Evolutionary conservation across 2,113 vertebrate genomes (phyloP).

Genomic region (Hippocampus comes): DNA sequence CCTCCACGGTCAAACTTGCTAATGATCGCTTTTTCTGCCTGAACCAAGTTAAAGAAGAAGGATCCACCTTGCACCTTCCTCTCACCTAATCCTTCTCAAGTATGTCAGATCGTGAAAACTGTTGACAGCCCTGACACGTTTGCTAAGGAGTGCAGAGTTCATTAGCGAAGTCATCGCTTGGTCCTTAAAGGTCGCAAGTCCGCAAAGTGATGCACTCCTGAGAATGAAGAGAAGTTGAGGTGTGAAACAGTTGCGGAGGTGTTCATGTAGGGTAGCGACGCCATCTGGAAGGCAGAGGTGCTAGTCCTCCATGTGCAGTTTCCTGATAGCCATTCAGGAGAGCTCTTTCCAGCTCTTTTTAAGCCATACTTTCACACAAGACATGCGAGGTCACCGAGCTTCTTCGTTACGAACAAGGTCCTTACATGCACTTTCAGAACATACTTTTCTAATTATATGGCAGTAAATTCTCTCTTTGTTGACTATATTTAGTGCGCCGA

Average conservation of each 20-base stretch:
- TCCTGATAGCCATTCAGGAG: background rate
- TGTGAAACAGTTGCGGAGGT: conserved; percentile 60
- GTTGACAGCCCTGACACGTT: conserved; percentile 74
- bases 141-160: conserved; percentile 63
- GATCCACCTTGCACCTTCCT: conserved; percentile 63
- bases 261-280: conserved; percentile 50
- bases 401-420: conserved; percentile 83
- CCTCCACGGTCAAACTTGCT: conserved; percentile 67
- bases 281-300: conserved; percentile 26
- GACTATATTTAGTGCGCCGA: conserved; percentile 91
- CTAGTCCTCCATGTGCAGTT: background rate
- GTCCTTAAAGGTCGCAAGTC: conserved; percentile 73
- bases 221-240: conserved; percentile 23
- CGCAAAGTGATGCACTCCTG: conserved; percentile 54
- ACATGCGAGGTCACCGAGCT: conserved; percentile 84
- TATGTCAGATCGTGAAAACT: conserved; percentile 66
- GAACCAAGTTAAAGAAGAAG: conserved; percentile 72
- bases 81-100: background rate
- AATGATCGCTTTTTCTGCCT: conserved; percentile 83
- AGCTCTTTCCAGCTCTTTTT: background rate
- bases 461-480: conserved; percentile 92
- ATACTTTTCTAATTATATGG: conserved; percentile 98
- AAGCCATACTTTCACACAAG: conserved; percentile 86
- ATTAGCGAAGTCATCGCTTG: conserved; percentile 63
- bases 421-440: conserved; percentile 80